Evolutionary conservation across 1,140 invertebrate genomes (phyloP).

Genomic region (Lepeophtheirus salmonis): DNA sequence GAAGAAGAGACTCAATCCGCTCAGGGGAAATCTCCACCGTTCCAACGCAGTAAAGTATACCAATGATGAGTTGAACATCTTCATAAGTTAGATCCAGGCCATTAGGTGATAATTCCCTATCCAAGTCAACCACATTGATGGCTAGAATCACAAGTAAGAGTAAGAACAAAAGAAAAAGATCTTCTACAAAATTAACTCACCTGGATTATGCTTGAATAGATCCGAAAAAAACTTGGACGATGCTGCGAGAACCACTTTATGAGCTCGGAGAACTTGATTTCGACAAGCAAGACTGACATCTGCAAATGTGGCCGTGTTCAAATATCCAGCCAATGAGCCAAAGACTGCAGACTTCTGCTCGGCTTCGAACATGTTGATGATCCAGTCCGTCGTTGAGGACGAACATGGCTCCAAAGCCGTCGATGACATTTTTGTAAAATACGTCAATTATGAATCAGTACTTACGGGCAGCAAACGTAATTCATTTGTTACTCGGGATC

Average conservation of each 20-base stretch:
- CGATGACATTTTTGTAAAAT: too few relatives aligned
- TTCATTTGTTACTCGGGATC: too few relatives aligned
- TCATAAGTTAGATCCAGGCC: slow-evolving; percentile 8
- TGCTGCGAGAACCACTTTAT: slow-evolving; percentile 12
- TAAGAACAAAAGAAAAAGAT: too few relatives aligned
- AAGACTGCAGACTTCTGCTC: slow-evolving; percentile 16
- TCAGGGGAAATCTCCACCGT: slow-evolving; percentile 13
- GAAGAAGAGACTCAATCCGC: slow-evolving; percentile 11
- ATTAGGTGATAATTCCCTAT: neutral
- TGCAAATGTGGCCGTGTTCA: slow-evolving; percentile 3
- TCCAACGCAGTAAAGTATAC: slow-evolving; percentile 17
- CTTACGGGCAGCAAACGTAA: too few relatives aligned
- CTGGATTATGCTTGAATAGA: slow-evolving; percentile 12
- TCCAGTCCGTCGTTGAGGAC: neutral
- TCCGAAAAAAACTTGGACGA: slow-evolving; percentile 13
- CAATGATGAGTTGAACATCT: slow-evolving; percentile 10
- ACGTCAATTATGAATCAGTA: too few relatives aligned
- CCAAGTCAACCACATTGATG: slow-evolving; percentile 5
- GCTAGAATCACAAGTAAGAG: too few relatives aligned
- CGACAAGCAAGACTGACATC: slow-evolving; percentile 10
- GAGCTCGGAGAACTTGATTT: slow-evolving; percentile 13
- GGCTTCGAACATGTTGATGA: slow-evolving; percentile 5
- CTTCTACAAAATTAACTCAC: too few relatives aligned
- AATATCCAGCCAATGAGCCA: neutral
- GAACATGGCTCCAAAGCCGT: neutral